Base-by-base conservation (phyloP, 2,797 vertebrate genomes). In the Uromys caudimaculatus region DNA sequence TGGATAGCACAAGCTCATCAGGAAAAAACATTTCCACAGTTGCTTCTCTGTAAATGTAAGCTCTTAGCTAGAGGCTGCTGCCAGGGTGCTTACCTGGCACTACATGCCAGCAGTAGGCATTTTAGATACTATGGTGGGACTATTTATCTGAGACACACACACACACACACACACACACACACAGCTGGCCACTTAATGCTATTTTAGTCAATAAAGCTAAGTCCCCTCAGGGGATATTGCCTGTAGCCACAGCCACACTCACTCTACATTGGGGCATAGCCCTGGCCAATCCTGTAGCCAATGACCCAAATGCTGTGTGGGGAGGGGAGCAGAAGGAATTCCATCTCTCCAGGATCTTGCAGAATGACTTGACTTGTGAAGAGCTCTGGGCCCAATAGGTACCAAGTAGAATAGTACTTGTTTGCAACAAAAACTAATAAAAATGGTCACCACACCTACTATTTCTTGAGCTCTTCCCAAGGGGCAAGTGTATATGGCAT, bases 161-260 rank as follows among this genome's bases (percentile, higher is more conserved):
- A 41, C 76, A 50, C 24, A 38, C 75, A 78, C 27, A 52, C 50
- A 52, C 24, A 24, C 56, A 81, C 52, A 38, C 58, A 84, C 47
- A n/a, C 44, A 77, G 38, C 64, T 79, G 93, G 95, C 76, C 75
- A 67, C 81, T 94, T 86, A 88, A 92, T 78, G 79, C 77, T 76
- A 47, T 87, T 95, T 93, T 91, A 93, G 75, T 89, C 87, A 87
- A 90, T 93, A 90, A 93, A 95, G 27, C 67, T 88, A 95, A 95
- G 83, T 95, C 60, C 88, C 84, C 89, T 92, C 58, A 62, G 77
- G 88, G 71, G 85, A 94, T 95, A 85, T 50, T 93, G 79, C 67
- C 75, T 90, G 52, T 90, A 67, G 82, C 90, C 85, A 92, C 24
- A 90, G 35, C 67, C 41, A 93, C 71, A 82, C 87, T 92, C 84